Conservation (phyloP, 2,797 vertebrate genomes). For the Mus spretus region DNA sequence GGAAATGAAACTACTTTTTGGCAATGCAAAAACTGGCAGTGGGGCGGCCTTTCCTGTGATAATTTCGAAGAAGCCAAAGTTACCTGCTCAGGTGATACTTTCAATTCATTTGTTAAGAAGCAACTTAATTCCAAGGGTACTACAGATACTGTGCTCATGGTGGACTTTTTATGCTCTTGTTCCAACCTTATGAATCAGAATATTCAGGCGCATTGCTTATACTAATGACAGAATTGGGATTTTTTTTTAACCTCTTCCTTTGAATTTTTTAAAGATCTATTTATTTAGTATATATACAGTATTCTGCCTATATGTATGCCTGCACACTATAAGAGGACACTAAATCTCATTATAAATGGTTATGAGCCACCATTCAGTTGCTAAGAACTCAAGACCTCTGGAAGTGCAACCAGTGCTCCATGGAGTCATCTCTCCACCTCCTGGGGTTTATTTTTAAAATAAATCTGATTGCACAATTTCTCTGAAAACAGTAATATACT, state of each 20-base stretch:
- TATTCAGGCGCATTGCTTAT: background rate
- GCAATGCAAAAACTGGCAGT: constrained; percentile 76
- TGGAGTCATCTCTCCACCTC: background rate
- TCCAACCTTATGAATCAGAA: background rate
- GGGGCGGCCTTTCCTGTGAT: constrained; percentile 70
- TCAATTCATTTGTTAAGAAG: background rate
- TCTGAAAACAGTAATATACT: background rate
- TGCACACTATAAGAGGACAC: background rate
- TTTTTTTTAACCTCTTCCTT: background rate
- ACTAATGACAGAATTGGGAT: background rate
- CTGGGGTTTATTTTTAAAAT: background rate
- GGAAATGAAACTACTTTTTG: constrained; percentile 83
- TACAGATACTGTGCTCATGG: background rate
- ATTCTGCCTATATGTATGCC: background rate
- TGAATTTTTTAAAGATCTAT: background rate
- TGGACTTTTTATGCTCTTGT: constrained; percentile 32
- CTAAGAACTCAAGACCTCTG: background rate
- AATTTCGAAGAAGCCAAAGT: constrained; percentile 61
- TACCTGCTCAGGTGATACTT: constrained; percentile 82
- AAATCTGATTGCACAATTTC: background rate
- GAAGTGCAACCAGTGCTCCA: background rate
- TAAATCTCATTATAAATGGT: background rate
- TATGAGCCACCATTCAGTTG: background rate
- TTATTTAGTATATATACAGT: background rate
- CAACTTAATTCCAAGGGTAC: background rate